phyloP scores from a whole-genome alignment of 2,888 invertebrate species.

The Phytoseiulus persimilis region DNA sequence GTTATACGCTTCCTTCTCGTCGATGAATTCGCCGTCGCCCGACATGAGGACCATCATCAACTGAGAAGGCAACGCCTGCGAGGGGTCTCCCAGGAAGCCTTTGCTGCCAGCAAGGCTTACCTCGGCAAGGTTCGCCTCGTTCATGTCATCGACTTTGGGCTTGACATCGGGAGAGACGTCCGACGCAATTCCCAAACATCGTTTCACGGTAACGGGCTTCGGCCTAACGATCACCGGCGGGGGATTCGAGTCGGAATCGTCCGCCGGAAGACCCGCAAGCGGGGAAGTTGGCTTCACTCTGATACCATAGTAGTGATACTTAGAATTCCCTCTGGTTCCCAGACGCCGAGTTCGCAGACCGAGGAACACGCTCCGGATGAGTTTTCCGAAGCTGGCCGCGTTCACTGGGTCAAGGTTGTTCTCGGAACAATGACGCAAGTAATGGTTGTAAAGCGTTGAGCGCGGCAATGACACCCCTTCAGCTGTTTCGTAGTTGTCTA shows the following conservation, averaged over 20 bases:
- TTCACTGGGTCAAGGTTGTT: conserved; percentile 95
- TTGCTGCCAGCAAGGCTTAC: conserved; percentile 17
- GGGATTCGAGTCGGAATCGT: conserved; percentile 51
- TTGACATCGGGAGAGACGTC: conserved; percentile 26
- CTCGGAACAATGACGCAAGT: conserved; percentile 76
- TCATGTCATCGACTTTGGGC: conserved; percentile 36
- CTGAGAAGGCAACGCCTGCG: conserved; percentile 36
- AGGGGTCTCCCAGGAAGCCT: conserved; percentile 33
- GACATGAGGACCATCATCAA: conserved; percentile 35
- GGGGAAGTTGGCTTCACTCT: conserved; percentile 80
- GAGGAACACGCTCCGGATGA: conserved; percentile 94
- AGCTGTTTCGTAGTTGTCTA: conserved; percentile 96
- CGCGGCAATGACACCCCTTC: conserved; percentile 86
- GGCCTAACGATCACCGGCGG: conserved; percentile 56
- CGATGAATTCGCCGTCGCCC: conserved; percentile 32
- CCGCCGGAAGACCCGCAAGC: conserved; percentile 50
- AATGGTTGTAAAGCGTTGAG: conserved; percentile 92
- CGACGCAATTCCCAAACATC: background rate
- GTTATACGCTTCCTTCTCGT: conserved; percentile 36
- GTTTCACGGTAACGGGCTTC: conserved; percentile 9
- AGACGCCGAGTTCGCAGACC: conserved; percentile 86
- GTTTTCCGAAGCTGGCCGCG: conserved; percentile 97
- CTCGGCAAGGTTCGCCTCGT: conserved; percentile 35
- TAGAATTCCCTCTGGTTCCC: conserved; percentile 94
- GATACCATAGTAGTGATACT: conserved; percentile 99